Base-by-base conservation (phyloP, 2,888 invertebrate genomes). In the Trichopoda pennipes region DNA sequence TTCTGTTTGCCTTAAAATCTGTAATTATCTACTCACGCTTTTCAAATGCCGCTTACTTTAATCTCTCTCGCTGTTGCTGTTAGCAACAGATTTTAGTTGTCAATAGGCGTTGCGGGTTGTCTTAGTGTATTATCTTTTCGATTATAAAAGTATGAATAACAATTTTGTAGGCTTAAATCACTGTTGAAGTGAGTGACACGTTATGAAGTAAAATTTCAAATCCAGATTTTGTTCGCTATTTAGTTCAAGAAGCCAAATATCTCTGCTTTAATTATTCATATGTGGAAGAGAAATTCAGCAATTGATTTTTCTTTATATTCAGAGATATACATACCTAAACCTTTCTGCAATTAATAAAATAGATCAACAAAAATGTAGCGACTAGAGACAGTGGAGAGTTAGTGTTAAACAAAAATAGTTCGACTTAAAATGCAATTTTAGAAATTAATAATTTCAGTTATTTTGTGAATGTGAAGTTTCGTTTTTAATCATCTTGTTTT, bases 161-260 rank as follows among this genome's bases (percentile, higher is more conserved):
- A 61, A 66, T 76, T 69, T 76, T 68, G 19, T 77, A 68, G 63
- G 68, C 73, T 56, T 47, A 56, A 42, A 56, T 69, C 77, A 76
- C 63, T 72, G 77, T 47, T 68, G n/a, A n/a, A n/a, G n/a, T n/a
- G 56, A 38, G 32, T 81, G 81, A 74, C 56, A 81, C 63, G 69
- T 69, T 81, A 69, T 77, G 81, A 77, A 72, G 73, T 61, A 6
- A 58, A 68, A 77, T 77, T 76, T 81, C 81, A 77, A 73, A 73
- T 56, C 66, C 70, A 66, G 75, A 75, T 75, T 80, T 51, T 21
- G 47, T 51, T 32, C 23, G 10, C 17, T 64, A 68, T 44, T 14
- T 38, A 44, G n/a, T 44, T 44, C 44, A 12, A 17, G 8, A 56
- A 49, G 51, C 14, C 17, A 60, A 19, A 23, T 9, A 8, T 60